These are phyloP conservation scores for Phyllotis vaccarum DNA, from an alignment of 2,797 vertebrate species.

Conservation along the genomic window DNA sequence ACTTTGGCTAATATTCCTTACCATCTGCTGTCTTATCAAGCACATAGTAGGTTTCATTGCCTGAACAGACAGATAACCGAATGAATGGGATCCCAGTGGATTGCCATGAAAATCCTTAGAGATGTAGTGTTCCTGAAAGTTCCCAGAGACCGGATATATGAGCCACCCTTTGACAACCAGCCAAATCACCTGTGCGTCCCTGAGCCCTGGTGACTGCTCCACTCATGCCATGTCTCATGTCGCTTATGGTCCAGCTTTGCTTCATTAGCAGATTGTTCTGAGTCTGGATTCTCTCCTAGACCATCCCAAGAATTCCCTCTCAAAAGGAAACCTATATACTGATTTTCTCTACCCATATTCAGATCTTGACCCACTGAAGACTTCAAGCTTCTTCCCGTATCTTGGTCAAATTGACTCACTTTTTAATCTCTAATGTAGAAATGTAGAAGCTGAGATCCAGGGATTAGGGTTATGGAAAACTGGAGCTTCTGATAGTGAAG, in stretches of 20 bases:
- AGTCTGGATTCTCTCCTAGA: conserved; percentile 1
- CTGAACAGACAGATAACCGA: background rate
- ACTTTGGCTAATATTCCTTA: background rate
- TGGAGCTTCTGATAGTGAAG: background rate
- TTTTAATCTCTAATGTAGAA: conserved; percentile 7
- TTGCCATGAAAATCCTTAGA: background rate
- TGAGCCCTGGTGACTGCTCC: background rate
- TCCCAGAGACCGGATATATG: background rate
- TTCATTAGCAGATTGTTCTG: background rate
- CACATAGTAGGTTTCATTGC: background rate
- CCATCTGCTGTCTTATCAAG: no score
- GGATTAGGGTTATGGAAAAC: background rate
- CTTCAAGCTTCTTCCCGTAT: background rate
- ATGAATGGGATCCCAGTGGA: background rate
- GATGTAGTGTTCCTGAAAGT: background rate
- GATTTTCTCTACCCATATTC: background rate
- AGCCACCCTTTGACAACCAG: background rate
- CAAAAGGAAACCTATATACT: background rate
- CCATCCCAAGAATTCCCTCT: background rate
- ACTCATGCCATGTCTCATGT: accelerated
- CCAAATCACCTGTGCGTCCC: background rate
- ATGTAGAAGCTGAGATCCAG: background rate
- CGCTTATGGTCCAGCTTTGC: background rate
- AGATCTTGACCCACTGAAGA: background rate
- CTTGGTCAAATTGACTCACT: background rate